Conservation (phyloP, 2,888 invertebrate genomes). For the Tuta absoluta region DNA sequence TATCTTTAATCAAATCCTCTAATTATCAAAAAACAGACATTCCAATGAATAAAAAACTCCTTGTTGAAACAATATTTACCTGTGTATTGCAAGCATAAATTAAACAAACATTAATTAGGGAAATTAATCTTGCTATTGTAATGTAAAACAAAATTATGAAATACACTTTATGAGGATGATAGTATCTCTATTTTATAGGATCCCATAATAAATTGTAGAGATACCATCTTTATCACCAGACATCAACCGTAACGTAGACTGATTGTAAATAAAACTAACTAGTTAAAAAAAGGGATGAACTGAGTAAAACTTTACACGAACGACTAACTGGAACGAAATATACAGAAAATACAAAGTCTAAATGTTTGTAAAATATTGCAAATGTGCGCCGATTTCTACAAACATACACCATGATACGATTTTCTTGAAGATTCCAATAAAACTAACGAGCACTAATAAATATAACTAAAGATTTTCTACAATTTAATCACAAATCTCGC, state of each 20-base stretch:
- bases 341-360: too few species aligned
- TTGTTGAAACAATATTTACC: not conserved
- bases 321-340: slow-evolving; percentile 17
- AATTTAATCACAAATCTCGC: too few species aligned
- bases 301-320: slow-evolving; percentile 44
- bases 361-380: too few species aligned
- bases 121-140: slow-evolving; percentile 24
- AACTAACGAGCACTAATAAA: too few species aligned
- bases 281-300: slow-evolving; percentile 34
- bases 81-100: not conserved
- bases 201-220: slow-evolving; percentile 37
- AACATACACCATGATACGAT: too few species aligned
- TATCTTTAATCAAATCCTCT: too few species aligned
- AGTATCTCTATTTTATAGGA: slow-evolving; percentile 22
- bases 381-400: too few species aligned
- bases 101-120: slow-evolving; percentile 20
- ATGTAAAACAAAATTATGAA: slow-evolving; percentile 28
- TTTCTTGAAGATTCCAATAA: too few species aligned
- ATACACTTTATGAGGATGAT: slow-evolving; percentile 18
- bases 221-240: slow-evolving; percentile 39
- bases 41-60: not conserved
- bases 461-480: too few species aligned
- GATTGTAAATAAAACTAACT: slow-evolving; percentile 35
- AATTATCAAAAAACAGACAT: too few species aligned
- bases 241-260: slow-evolving; percentile 35